Base-by-base conservation (phyloP, 1,140 invertebrate genomes). In the Brachionus calyciflorus region DNA sequence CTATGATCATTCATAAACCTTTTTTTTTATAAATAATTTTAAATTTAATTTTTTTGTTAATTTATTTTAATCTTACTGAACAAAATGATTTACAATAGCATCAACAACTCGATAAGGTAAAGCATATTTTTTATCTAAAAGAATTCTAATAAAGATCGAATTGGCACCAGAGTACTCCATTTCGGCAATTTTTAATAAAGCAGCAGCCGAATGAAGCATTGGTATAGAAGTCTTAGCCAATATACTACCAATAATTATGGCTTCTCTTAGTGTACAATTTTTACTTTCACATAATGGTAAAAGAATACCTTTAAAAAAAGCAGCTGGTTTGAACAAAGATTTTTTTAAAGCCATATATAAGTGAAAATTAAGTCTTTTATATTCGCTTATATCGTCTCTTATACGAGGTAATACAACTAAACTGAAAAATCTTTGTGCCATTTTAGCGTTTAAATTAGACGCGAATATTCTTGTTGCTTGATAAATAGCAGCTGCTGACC, bases 81-180 rank as follows among this genome's bases (percentile, higher is more conserved):
- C 81, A 84, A 98, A 98, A 85, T 99, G 94, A 83, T 93, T 92
- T 2, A 98, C 93, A n/a, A 94, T 88, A 10, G 92, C 92, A 87
- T 99, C 96, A 14, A 99, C 88, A 2, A 97, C 95, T 80, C 93
- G 88, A 84, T 93, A 98, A 0, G 96, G 96, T 46, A 99, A 85
- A 1, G 96, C 94, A 87, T 99, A 99, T 84, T 97, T 97, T 84
- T 99, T 99, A 82, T 99, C 95, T 75, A 99, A 89, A 65, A 99
- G 89, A 81, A 94, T 91, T 53, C 93, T 88, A 28, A 99, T 86
- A 81, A 99, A 96, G 80, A 98, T 94, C 60, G 93, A 96, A 85
- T 92, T 98, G 0, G 95, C 93, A n/a, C 96, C 95, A 57, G 89
- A 93, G 81, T 99, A 99, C 78, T 92, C 92, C 94, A 99, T 96